These are phyloP conservation scores for Rhinella marina DNA, from an alignment of 2,797 vertebrate genomes.

Conservation along the genomic window DNA sequence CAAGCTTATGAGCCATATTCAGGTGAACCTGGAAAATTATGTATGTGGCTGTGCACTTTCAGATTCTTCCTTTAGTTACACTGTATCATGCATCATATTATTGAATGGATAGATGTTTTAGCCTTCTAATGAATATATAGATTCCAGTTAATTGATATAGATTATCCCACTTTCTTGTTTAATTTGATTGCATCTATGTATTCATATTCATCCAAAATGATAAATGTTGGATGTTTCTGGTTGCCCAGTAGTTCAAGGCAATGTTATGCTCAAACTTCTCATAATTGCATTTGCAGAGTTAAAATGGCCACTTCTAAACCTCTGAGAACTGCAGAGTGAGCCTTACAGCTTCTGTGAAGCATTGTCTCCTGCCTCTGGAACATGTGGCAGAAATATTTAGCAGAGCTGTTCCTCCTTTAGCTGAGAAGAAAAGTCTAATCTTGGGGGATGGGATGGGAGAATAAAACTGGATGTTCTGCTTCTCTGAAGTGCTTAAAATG, in stretches of 20 bases:
- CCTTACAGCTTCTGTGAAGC: conserved; percentile 88
- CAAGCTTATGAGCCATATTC: neutral
- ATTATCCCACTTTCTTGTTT: neutral
- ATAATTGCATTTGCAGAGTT: conserved; percentile 78
- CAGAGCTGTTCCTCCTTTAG: conserved; percentile 84
- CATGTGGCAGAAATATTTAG: conserved; percentile 72
- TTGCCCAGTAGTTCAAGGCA: conserved; percentile 80
- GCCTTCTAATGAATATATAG: neutral
- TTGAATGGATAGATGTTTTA: neutral
- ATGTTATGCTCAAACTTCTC: conserved; percentile 87
- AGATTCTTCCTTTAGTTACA: neutral
- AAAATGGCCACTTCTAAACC: conserved; percentile 98
- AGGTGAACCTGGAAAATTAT: neutral
- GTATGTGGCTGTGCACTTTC: neutral
- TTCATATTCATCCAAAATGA: neutral
- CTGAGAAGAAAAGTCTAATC: conserved; percentile 79
- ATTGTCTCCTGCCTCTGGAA: conserved; percentile 79
- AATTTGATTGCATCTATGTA: neutral
- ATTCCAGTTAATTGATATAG: neutral
- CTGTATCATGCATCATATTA: neutral
- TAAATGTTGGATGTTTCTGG: neutral
- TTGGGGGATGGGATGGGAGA: conserved; percentile 75
- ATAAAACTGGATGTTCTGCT: conserved; percentile 74
- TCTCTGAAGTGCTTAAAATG: conserved; percentile 80
- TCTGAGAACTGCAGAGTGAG: conserved; percentile 89